A percentile compares a stretch with the other conserved stretches of the same genome.
Conservation (phyloP, 2,113 vertebrate genomes). For the Clarias magur region DNA sequence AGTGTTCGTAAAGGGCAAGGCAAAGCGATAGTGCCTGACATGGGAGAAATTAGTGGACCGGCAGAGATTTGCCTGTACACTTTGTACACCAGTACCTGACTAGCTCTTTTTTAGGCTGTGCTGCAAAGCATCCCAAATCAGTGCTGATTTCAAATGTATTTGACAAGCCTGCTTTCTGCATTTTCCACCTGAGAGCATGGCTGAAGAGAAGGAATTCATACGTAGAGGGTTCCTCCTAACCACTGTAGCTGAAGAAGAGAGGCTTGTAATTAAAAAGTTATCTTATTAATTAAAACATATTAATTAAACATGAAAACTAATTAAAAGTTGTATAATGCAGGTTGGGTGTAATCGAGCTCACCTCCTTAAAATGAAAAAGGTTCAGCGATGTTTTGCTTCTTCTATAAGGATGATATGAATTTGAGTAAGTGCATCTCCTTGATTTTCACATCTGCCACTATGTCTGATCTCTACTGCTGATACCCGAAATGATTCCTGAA, state of each 20-base stretch:
- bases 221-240: neutral
- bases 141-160: neutral
- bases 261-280: neutral
- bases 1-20: neutral
- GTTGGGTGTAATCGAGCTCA: neutral
- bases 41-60: neutral
- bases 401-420: neutral
- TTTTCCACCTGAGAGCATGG: conserved; percentile 8
- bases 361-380: neutral
- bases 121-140: neutral
- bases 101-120: conserved; percentile 5
- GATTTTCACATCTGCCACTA: neutral
- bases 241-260: neutral
- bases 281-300: neutral
- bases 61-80: neutral
- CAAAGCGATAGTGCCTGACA: neutral
- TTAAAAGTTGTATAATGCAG: neutral
- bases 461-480: too few relatives aligned
- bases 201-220: neutral
- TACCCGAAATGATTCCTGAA: too few relatives aligned
- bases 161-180: neutral
- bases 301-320: neutral
- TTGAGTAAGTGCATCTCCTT: neutral
- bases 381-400: neutral
- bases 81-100: neutral